Percentiles rank a stretch among this genome's conserved stretches.
phyloP scores from a whole-genome alignment of 2,888 invertebrate genomes.

The Biston betularia region DNA sequence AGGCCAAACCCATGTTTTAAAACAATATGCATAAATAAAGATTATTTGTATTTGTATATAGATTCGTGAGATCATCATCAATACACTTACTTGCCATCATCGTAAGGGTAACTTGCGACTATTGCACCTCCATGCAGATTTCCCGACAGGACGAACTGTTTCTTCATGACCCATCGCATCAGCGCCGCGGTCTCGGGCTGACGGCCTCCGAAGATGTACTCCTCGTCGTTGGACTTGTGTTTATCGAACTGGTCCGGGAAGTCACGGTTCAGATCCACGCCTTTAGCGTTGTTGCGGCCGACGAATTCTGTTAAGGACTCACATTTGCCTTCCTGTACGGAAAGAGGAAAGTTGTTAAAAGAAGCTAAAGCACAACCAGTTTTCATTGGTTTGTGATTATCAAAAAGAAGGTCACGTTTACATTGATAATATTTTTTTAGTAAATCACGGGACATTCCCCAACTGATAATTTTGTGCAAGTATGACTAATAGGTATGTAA shows the following conservation, averaged over 20 bases:
- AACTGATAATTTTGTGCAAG: no score
- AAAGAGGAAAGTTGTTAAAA: background rate
- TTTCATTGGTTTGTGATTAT: background rate
- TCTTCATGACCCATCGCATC: conserved; percentile 94
- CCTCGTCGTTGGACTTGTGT: conserved; percentile 65
- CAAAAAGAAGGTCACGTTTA: no score
- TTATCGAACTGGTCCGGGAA: conserved; percentile 95
- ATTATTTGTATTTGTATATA: background rate
- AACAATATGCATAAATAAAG: no score
- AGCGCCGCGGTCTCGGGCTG: conserved; percentile 96
- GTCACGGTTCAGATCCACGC: conserved; percentile 95
- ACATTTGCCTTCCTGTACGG: conserved; percentile 90
- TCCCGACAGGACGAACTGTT: conserved; percentile 96
- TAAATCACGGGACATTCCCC: no score
- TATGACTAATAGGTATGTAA: no score
- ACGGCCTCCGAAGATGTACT: conserved; percentile 84
- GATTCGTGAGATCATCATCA: background rate
- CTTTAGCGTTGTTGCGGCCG: conserved; percentile 94
- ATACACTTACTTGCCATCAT: conserved; percentile 90
- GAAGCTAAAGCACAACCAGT: no score
- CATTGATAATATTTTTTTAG: no score
- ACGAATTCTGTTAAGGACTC: conserved; percentile 88
- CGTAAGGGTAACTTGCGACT: conserved; percentile 99
- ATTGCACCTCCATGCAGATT: conserved; percentile 98
- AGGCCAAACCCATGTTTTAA: no score